Conservation (phyloP, 2,113 vertebrate genomes). For the Sander vitreus region DNA sequence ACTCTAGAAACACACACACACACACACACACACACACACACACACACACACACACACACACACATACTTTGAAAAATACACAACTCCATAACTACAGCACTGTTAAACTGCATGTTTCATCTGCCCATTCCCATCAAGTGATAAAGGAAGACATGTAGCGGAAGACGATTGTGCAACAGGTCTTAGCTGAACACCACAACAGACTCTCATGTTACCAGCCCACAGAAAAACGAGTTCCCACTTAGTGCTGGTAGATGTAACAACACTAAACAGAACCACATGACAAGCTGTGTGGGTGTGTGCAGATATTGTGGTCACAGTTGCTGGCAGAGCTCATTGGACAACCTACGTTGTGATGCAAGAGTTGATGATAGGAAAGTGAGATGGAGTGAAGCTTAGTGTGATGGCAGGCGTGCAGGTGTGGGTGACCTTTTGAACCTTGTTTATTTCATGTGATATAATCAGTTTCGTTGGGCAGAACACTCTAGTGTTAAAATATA, state of each 20-base stretch:
- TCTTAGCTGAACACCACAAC: constrained; percentile 57
- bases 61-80: background rate
- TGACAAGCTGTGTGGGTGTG: constrained; percentile 50
- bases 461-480: constrained; percentile 12
- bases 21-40: no score
- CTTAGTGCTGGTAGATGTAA: constrained; percentile 54
- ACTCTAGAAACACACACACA: background rate
- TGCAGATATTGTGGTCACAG: background rate
- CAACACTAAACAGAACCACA: constrained; percentile 67
- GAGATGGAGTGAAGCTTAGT: constrained; percentile 15
- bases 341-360: constrained; percentile 28
- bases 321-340: constrained; percentile 8
- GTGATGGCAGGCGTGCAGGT: constrained; percentile 28
- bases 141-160: background rate
- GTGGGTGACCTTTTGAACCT: constrained; percentile 8
- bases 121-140: constrained; percentile 29
- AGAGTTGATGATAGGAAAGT: constrained; percentile 26
- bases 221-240: constrained; percentile 51
- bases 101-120: constrained; percentile 19
- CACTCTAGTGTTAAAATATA: constrained; percentile 1
- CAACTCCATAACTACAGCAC: background rate
- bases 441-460: constrained; percentile 48
- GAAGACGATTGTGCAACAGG: constrained; percentile 57
- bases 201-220: constrained; percentile 66
- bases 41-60: background rate